phyloP scores from a whole-genome alignment of 2,113 vertebrate species.

The Oenanthe melanoleuca region DNA sequence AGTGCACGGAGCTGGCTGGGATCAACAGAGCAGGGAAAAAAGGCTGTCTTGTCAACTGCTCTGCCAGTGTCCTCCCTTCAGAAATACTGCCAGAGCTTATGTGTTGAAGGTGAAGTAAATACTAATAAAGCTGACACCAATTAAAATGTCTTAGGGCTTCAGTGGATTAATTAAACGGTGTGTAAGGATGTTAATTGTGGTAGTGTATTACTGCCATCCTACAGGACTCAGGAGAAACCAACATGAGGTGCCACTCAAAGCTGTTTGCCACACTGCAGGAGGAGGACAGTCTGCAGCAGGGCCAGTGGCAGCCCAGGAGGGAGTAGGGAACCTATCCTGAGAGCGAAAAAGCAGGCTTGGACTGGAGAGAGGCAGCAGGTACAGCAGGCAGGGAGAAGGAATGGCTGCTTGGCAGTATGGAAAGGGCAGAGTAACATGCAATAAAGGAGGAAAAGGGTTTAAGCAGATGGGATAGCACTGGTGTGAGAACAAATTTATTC shows the following conservation, averaged over 20 bases:
- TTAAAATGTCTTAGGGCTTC: conserved; percentile 19
- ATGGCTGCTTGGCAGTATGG: background rate
- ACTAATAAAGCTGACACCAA: conserved; percentile 23
- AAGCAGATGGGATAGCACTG: background rate
- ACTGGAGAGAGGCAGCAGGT: background rate
- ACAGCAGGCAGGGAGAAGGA: accelerated
- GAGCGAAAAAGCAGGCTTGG: background rate
- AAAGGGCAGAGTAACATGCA: background rate
- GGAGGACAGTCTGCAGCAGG: background rate
- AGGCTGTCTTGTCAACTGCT: background rate
- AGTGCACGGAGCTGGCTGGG: background rate
- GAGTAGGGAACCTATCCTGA: background rate
- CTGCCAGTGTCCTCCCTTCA: background rate
- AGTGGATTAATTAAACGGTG: conserved; percentile 6
- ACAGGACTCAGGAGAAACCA: background rate
- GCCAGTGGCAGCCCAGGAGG: background rate
- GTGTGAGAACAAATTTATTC: background rate
- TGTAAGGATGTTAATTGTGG: conserved; percentile 12
- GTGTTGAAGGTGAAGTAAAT: background rate
- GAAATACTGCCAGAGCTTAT: background rate
- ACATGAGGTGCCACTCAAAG: background rate
- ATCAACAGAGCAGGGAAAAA: background rate
- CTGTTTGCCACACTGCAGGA: background rate
- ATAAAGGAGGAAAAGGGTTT: background rate
- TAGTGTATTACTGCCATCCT: background rate